Percentiles rank a stretch among this genome's conserved stretches.
phyloP scores from a whole-genome alignment of 2,888 invertebrate species.

The Panopea generosa region DNA sequence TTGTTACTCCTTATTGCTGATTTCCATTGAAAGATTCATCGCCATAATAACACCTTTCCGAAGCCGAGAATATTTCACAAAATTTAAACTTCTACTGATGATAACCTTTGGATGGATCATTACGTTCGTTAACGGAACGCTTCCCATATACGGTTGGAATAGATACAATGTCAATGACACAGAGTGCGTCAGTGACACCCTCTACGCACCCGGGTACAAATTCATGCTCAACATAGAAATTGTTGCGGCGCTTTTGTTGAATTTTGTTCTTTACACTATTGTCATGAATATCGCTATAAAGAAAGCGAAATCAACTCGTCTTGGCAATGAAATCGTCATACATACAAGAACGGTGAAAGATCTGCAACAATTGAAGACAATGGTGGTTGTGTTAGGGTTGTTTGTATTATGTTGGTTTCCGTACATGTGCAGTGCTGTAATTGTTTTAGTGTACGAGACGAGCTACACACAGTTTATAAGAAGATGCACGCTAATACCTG shows the following conservation, averaged over 20 bases:
- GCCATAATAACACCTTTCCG: conserved; percentile 20
- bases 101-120: conserved; percentile 31
- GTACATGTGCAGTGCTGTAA: conserved; percentile 7
- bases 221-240: conserved; percentile 8
- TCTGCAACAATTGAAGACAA: conserved; percentile 26
- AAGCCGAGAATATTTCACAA: conserved; percentile 6
- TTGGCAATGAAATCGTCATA: background rate
- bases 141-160: conserved; percentile 29
- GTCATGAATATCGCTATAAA: conserved; percentile 30
- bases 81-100: conserved; percentile 6
- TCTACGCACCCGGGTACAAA: conserved; percentile 19
- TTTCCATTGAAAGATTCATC: conserved; percentile 37
- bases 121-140: background rate
- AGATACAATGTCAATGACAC: background rate
- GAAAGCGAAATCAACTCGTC: conserved; percentile 6
- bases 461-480: conserved; percentile 11
- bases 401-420: conserved; percentile 41
- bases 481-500: conserved; percentile 25
- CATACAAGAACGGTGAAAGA: conserved; percentile 15
- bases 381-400: conserved; percentile 34
- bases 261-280: conserved; percentile 16
- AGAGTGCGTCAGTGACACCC: conserved; percentile 10
- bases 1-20: conserved; percentile 33
- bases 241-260: conserved; percentile 6
- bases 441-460: conserved; percentile 24